A percentile compares a stretch with the other conserved stretches of the same genome.
phyloP scores from a whole-genome alignment of 2,888 invertebrate species.

The Acleris literana region DNA sequence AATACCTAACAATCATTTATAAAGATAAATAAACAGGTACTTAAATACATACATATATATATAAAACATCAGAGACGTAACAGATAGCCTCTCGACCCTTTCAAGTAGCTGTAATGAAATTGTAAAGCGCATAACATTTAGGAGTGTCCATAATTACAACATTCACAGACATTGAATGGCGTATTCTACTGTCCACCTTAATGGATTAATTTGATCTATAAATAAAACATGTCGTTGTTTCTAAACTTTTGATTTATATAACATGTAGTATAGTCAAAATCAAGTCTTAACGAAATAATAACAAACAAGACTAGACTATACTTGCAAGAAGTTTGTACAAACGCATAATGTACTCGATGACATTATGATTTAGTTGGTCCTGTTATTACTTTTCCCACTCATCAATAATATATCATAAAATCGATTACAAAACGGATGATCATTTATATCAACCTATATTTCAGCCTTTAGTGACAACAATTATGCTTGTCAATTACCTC shows the following conservation, averaged over 20 bases:
- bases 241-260: too few relatives aligned
- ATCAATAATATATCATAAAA: slow-evolving; percentile 26
- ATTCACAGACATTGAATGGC: slow-evolving; percentile 26
- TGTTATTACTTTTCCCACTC: neutral
- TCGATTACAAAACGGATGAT: slow-evolving; percentile 31
- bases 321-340: too few relatives aligned
- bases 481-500: slow-evolving; percentile 13
- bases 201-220: too few relatives aligned
- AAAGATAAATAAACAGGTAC: too few relatives aligned
- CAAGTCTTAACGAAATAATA: too few relatives aligned
- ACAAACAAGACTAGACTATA: too few relatives aligned
- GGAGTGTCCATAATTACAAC: slow-evolving; percentile 30
- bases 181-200: neutral
- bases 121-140: slow-evolving; percentile 43
- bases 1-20: too few relatives aligned
- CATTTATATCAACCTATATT: slow-evolving; percentile 29
- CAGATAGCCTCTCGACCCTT: slow-evolving; percentile 59
- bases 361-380: too few relatives aligned
- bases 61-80: slow-evolving; percentile 53
- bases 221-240: too few relatives aligned
- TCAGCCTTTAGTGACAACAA: slow-evolving; percentile 22
- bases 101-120: slow-evolving; percentile 57
- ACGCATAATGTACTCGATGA: too few relatives aligned
- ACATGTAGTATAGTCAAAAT: too few relatives aligned
- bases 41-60: too few relatives aligned